A percentile compares a stretch with the other conserved stretches of the same genome.
Evolutionary conservation across 2,113 vertebrate species (phyloP).

Genomic region (Elaphurus davidianus): DNA sequence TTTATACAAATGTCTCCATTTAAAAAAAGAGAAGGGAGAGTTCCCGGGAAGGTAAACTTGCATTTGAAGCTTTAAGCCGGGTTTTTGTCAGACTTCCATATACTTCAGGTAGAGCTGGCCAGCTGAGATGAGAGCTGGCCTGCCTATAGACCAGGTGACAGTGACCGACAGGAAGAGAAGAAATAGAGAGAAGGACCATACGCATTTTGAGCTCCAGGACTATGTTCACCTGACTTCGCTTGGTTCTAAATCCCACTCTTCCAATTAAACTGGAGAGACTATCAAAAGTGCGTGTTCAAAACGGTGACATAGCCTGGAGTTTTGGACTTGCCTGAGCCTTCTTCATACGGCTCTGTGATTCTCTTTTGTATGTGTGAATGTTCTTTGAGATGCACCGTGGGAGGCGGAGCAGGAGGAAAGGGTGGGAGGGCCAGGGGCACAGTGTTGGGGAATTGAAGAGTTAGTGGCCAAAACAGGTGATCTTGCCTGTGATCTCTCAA

Average conservation of each 20-base stretch:
- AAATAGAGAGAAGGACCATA: conserved; percentile 73
- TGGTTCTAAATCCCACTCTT: conserved; percentile 71
- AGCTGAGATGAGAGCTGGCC: conserved; percentile 80
- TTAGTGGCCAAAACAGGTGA: conserved; percentile 70
- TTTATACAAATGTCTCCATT: conserved; percentile 80
- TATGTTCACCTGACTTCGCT: conserved; percentile 64
- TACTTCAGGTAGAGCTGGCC: conserved; percentile 80
- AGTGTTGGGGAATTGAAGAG: conserved; percentile 73
- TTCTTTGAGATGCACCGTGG: conserved; percentile 74
- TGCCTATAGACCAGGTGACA: conserved; percentile 79
- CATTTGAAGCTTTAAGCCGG: conserved; percentile 80
- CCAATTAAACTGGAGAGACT: conserved; percentile 75
- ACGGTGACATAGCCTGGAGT: conserved; percentile 66
- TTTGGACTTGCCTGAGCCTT: conserved; percentile 71
- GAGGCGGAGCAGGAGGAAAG: conserved; percentile 73
- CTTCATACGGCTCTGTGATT: conserved; percentile 76
- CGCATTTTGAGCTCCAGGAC: conserved; percentile 65
- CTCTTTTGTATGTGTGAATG: conserved; percentile 69
- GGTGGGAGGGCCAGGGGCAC: conserved; percentile 73
- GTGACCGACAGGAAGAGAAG: conserved; percentile 83
- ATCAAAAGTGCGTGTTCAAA: conserved; percentile 76
- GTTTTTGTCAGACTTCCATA: conserved; percentile 79
- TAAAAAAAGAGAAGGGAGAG: conserved; percentile 67
- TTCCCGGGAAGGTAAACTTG: conserved; percentile 58
- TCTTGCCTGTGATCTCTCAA: conserved; percentile 69